Percentiles rank a stretch among this genome's conserved stretches.
phyloP scores from a whole-genome alignment of 2,888 invertebrate genomes.

The Phengaris arion region DNA sequence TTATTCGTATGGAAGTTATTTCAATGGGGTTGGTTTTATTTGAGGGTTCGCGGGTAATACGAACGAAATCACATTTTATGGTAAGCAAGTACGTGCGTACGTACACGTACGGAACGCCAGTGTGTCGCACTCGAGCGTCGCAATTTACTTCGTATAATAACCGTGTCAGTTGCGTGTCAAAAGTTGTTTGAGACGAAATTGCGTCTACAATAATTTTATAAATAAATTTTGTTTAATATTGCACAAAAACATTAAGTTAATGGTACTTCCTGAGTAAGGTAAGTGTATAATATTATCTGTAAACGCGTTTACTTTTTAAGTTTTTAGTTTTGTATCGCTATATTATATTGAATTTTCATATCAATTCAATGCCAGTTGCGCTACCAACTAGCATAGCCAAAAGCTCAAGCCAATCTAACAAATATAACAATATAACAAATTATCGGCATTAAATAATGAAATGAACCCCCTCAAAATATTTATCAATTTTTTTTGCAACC shows the following conservation, averaged over 20 bases:
- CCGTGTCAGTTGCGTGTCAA: background rate
- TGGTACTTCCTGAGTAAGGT: background rate
- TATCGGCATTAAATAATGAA: background rate
- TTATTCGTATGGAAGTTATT: conserved; percentile 52
- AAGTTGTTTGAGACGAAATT: background rate
- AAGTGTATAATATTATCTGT: background rate
- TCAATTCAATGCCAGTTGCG: background rate
- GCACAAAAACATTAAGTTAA: background rate
- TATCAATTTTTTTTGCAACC: conserved; percentile 17
- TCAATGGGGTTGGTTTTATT: conserved; percentile 50
- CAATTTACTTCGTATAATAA: conserved; percentile 6
- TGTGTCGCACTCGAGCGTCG: conserved; percentile 5
- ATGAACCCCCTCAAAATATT: background rate
- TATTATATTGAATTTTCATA: background rate
- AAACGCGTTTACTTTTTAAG: background rate
- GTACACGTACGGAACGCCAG: background rate
- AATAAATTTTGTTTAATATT: background rate
- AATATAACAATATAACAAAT: too few species aligned
- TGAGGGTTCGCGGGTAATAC: conserved; percentile 36
- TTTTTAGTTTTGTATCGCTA: too few species aligned
- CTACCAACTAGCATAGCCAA: conserved; percentile 1
- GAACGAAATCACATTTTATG: conserved; percentile 15
- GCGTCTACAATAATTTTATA: background rate
- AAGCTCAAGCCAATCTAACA: background rate
- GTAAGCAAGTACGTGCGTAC: background rate